Conservation (phyloP, 2,797 vertebrate species). For the Paedocypris micromegethes region DNA sequence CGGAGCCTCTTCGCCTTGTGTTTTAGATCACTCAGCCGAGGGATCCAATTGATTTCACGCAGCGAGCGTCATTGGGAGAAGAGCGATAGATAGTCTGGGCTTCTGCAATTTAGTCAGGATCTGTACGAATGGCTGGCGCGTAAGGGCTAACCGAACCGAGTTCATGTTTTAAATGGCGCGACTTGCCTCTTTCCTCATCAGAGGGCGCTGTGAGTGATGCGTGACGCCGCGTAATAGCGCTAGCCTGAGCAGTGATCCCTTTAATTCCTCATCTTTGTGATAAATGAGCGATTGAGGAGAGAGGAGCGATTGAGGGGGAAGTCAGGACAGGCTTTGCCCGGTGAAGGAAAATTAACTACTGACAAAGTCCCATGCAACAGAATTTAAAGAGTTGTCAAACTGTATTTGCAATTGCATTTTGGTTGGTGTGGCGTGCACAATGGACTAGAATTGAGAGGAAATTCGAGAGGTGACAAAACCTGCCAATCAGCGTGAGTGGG, state of each 20-base stretch:
- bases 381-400: too few species aligned
- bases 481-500: too few species aligned
- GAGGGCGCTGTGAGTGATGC: conserved; percentile 26
- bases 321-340: background rate
- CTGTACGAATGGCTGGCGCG: conserved; percentile 31
- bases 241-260: conserved; percentile 48
- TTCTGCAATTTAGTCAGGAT: conserved; percentile 37
- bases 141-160: conserved; percentile 23
- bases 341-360: conserved; percentile 19
- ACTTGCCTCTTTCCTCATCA: conserved; percentile 35
- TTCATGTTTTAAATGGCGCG: conserved; percentile 43
- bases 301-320: conserved; percentile 6
- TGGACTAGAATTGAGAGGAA: too few species aligned
- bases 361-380: conserved; percentile 1
- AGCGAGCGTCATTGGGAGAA: conserved; percentile 9
- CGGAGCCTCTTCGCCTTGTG: conserved; percentile 9
- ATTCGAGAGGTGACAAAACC: too few species aligned
- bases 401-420: too few species aligned
- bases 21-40: conserved; percentile 29
- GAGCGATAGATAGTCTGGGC: conserved; percentile 7
- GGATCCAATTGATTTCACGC: conserved; percentile 35
- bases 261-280: conserved; percentile 39
- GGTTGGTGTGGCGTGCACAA: too few species aligned
- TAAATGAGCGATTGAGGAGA: conserved; percentile 36
- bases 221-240: conserved; percentile 35